These are phyloP conservation scores for Ommatoiulus sabulosus DNA, from an alignment of 2,888 invertebrate genomes.

Conservation along the genomic window DNA sequence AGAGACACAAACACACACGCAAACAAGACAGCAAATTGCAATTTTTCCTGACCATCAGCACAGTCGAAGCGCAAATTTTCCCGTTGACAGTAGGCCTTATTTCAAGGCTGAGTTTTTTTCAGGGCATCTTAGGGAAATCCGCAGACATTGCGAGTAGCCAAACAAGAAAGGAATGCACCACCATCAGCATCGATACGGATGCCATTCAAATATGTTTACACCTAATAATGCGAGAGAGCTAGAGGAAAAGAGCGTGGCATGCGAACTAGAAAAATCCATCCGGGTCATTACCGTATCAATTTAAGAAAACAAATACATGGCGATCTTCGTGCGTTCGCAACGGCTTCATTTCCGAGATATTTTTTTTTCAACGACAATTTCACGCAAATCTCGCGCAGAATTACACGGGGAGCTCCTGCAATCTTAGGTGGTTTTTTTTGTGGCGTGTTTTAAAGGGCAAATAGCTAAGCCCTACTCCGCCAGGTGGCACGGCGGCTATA, in stretches of 20 bases:
- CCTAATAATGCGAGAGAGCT: neutral
- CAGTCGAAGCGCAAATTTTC: neutral
- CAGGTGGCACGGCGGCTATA: neutral
- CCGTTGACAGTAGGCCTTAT: neutral
- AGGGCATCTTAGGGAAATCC: neutral
- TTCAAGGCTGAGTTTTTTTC: neutral
- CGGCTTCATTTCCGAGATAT: neutral
- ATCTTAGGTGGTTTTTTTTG: conserved; percentile 5
- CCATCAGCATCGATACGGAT: neutral
- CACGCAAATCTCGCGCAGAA: neutral
- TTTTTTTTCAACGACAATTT: conserved; percentile 14
- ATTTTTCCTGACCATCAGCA: neutral
- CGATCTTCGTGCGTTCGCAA: neutral
- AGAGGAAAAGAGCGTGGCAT: neutral
- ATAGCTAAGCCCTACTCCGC: neutral
- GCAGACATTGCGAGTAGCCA: neutral
- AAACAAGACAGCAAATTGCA: neutral
- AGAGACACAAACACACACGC: neutral
- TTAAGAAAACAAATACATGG: conserved; percentile 39
- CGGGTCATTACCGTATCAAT: conserved; percentile 32
- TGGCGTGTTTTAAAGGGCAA: conserved; percentile 50
- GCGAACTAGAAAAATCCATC: neutral
- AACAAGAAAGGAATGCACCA: neutral
- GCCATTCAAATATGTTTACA: conserved; percentile 35
- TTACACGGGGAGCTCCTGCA: conserved; percentile 29